A percentile compares a stretch with the other conserved stretches of the same genome.
These are phyloP conservation scores for Odocoileus virginianus DNA, from an alignment of 2,113 vertebrate species.

Conservation along the genomic window DNA sequence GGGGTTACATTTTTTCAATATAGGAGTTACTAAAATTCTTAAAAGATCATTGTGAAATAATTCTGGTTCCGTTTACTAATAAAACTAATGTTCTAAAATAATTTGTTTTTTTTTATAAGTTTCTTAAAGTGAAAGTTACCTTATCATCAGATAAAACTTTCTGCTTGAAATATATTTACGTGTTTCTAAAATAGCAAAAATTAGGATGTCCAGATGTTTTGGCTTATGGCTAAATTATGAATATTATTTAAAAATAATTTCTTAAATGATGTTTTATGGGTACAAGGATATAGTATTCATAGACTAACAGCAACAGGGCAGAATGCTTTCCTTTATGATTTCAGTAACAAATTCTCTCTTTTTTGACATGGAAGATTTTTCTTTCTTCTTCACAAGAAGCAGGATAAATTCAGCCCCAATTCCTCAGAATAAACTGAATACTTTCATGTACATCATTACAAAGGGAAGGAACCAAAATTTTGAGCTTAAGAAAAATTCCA, in stretches of 20 bases:
- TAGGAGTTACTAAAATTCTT: background rate
- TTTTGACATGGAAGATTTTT: background rate
- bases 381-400: background rate
- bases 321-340: background rate
- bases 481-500: background rate
- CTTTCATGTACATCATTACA: background rate
- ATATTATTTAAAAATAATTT: background rate
- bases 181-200: background rate
- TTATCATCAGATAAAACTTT: background rate
- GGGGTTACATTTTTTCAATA: background rate
- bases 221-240: background rate
- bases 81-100: background rate
- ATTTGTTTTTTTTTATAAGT: background rate
- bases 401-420: background rate
- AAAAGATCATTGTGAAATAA: background rate
- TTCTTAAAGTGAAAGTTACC: background rate
- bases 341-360: background rate
- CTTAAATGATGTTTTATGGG: background rate
- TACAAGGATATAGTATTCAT: no score
- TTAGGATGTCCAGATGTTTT: background rate
- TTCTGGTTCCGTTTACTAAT: background rate
- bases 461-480: background rate
- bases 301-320: background rate
- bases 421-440: background rate
- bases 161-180: background rate